Evolutionary conservation across 92 coral and sea anemone species (phyloP), one percentile per base, ranked within the genome.

Genomic region (Parazoanthus swiftii): DNA sequence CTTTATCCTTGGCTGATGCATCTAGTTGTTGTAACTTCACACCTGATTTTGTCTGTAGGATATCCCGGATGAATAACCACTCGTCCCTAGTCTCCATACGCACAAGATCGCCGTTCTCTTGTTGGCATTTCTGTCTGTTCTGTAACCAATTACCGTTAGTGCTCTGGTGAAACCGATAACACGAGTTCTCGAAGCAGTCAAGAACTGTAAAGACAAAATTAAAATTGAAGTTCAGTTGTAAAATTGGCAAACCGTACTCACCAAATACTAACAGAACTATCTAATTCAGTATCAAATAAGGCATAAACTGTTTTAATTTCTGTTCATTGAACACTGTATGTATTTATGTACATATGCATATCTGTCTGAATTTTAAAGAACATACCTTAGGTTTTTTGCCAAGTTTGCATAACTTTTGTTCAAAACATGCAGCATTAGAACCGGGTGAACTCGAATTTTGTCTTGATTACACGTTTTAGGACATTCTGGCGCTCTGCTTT

Each of bases 171-270:
- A 82, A 67, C 14, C 59, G 86, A 54, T 82, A 82, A 58, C 86
- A 82, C 7, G 86, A 82, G 0, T 46, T 82, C 76, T 39, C 58
- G 56, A 82, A 29, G 86, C 86, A 82, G 77, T 82, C 86, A 82
- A 82, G 86, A 68, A 82, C 86, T 82, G 86, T 13, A 82, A 43
- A 79, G 43, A 25, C 21, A 25, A 36, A 48, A 50, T 8, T 39
- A 5, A 29, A 25, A 79, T 51, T 46, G 11, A 59, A 48, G 51
- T 8, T 39, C 16, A 33, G 48, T 74, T 74, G 25, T 36, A 23
- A 63, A 63, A 63, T 54, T 1, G 20, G 59, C 20, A 54, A 54
- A 54, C 3, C 11, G 59, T 13, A 15, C 59, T 13, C 11, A 14
- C 18, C 18, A 20, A 54, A 54, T 54, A 54, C 1, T 54, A 2